Conservation (phyloP, 2,888 invertebrate species). For the Xestia c-nigrum region DNA sequence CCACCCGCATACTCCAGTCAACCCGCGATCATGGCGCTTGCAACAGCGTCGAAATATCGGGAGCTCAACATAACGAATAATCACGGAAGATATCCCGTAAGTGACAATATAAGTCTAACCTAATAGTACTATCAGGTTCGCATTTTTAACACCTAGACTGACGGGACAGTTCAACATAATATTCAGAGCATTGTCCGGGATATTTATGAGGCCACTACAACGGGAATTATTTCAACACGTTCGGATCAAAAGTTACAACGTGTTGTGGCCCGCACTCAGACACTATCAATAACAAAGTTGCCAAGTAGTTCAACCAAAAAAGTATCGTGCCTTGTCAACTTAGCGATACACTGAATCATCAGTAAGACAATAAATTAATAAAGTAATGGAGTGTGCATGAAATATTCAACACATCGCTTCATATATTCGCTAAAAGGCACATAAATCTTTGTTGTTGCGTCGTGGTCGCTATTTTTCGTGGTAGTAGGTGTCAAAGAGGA, state of each 20-base stretch:
- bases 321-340: conserved; percentile 4
- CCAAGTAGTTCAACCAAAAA: conserved; percentile 7
- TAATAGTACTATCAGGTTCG: too few relatives aligned
- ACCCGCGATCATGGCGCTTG: too few relatives aligned
- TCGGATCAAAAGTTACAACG: neutral
- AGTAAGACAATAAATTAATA: conserved; percentile 59
- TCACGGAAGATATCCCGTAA: too few relatives aligned
- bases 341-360: conserved; percentile 35
- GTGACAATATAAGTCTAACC: too few relatives aligned
- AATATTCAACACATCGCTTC: conserved; percentile 49
- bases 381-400: conserved; percentile 59
- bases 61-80: too few relatives aligned
- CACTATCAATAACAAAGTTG: conserved; percentile 20
- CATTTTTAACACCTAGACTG: neutral
- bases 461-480: conserved; percentile 41
- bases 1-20: too few relatives aligned
- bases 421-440: conserved; percentile 52
- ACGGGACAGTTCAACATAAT: neutral
- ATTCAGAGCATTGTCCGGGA: neutral
- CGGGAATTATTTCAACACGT: neutral
- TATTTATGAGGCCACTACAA: neutral
- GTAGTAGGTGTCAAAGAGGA: conserved; percentile 42
- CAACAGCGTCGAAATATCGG: too few relatives aligned
- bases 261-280: neutral
- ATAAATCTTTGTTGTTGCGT: conserved; percentile 53